phyloP scores from a whole-genome alignment of 2,113 vertebrate species.

The Prionailurus bengalensis region DNA sequence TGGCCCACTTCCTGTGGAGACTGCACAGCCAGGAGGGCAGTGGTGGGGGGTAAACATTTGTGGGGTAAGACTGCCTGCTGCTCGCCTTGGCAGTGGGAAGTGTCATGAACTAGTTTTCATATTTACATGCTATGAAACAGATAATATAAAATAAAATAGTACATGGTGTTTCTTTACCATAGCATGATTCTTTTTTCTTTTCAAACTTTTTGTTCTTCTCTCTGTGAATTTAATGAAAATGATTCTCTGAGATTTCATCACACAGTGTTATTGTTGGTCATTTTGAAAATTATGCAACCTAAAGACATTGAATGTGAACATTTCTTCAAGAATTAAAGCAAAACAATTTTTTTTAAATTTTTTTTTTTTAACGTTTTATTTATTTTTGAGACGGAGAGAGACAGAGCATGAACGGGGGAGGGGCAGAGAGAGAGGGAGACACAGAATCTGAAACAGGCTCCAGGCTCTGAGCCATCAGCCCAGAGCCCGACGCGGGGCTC shows the following conservation, averaged over 20 bases:
- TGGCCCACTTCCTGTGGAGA: neutral
- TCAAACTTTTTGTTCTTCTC: conserved; percentile 37
- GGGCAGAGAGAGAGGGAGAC: too few relatives aligned
- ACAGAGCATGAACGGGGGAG: too few relatives aligned
- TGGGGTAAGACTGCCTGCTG: neutral
- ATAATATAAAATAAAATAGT: conserved; percentile 17
- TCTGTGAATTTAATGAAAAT: conserved; percentile 56
- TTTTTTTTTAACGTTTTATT: too few relatives aligned
- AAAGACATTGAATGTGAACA: neutral
- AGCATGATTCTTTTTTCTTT: conserved; percentile 32
- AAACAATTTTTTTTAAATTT: neutral
- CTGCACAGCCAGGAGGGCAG: neutral
- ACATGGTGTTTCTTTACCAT: conserved; percentile 52
- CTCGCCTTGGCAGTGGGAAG: neutral
- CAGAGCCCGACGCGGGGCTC: too few relatives aligned
- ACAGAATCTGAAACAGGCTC: too few relatives aligned
- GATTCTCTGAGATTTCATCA: conserved; percentile 50
- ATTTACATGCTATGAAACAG: conserved; percentile 51
- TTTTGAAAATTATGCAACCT: conserved; percentile 42
- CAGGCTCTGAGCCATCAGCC: too few relatives aligned
- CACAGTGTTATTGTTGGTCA: conserved; percentile 12
- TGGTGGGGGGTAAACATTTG: neutral
- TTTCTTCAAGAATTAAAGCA: conserved; percentile 61
- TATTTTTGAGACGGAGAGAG: too few relatives aligned
- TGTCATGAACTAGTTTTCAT: conserved; percentile 17